Evolutionary conservation across 53 echinoderm and acorn worm species (phyloP), one percentile per base, ranked within the genome.

Genomic region (Hippasteria phrygiana): DNA sequence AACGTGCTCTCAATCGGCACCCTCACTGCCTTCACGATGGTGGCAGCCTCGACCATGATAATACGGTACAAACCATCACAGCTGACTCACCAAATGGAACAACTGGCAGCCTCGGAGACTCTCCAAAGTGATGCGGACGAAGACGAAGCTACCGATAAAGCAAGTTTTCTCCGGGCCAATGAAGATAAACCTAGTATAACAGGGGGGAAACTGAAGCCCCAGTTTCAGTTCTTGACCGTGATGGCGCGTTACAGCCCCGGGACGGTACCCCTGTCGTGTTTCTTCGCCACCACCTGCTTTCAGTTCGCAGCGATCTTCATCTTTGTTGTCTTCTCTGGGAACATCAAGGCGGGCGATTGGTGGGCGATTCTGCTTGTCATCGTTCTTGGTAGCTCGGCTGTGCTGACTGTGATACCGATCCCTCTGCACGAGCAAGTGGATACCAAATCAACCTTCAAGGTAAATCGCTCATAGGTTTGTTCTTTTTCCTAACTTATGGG

Each of bases 1-100:
- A 70, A 22, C 5, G 89, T 91, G 27, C 66, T 95, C 14, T 93
- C 95, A n/a, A 89, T 95, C 24, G 95, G 95, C 12, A 90, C 91
- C 9, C 81, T 95, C 2, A 41, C 84, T 29, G 87, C 95, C 1
- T 95, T 87, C 75, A 75, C 74, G 8, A 78, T 95, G 63, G 93
- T 93, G 3, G 77, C 95, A 13, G 91, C 55, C 18, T 80, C 88
- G 2, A 78, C 91, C 1, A 88, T 95, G 14, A 31, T 88, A 2
- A 42, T 95, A 31, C 85, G 95, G 13, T 95, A 95, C 73, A 84
- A 75, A 5, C 87, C 90, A 16, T 17, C 46, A 18, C 48, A 28
- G 14, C 71, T 85, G 17, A 69, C 69, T 12, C 85, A n/a, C 53
- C 40, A 47, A 2, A 71, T 85, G 37, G 39, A 46, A 5, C 6